Base-by-base conservation (phyloP, 2,888 invertebrate genomes). In the Cataglyphis albicans region DNA sequence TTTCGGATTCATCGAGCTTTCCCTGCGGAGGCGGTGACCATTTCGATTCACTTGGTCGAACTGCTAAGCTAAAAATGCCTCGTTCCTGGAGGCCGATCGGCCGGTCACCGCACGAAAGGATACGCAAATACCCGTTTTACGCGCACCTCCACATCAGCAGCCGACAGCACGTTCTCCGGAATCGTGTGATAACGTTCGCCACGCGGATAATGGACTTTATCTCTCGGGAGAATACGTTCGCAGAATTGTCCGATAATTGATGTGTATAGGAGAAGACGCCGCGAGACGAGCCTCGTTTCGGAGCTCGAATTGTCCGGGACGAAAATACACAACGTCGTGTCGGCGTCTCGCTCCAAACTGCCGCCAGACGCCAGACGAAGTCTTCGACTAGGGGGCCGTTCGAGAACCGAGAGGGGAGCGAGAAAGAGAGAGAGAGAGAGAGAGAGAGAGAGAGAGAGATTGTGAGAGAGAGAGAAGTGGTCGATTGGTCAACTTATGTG, bases 291-390 rank as follows among this genome's bases (percentile, higher is more conserved):
- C 48, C 59, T 3, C 59, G 72, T 29, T 78, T 25, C 18, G 59
- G 52, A 44, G 29, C 6, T 12, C 78, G 78, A 29, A 9, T 55
- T 15, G 21, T 32, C 21, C 25, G 32, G 18, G 44, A 72, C 73
- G 59, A 80, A 80, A 80, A 73, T 80, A 72, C 74, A 25, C 74
- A 25, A 72, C 21, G 41, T 72, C 81, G 81, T 64, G 76, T 55
- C 85, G 78, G 89, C 85, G 89, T 86, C 84, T 87, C 91, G 91
- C 87, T 91, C 86, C 86, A 81, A 84, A 91, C 91, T 91, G 90
- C 85, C 86, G 85, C 84, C 88, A 86, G 89, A 87, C 88, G 88
- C 90, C 89, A 85, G 84, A 89, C 90, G 87, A 89, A 86, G 90
- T 84, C 89, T 89, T 89, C 87, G 87, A 83, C 85, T 89, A 85